A percentile compares a stretch with the other conserved stretches of the same genome.
These are phyloP conservation scores for Drosophila leontia DNA, from an alignment of 1,140 invertebrate species.

Conservation along the genomic window DNA sequence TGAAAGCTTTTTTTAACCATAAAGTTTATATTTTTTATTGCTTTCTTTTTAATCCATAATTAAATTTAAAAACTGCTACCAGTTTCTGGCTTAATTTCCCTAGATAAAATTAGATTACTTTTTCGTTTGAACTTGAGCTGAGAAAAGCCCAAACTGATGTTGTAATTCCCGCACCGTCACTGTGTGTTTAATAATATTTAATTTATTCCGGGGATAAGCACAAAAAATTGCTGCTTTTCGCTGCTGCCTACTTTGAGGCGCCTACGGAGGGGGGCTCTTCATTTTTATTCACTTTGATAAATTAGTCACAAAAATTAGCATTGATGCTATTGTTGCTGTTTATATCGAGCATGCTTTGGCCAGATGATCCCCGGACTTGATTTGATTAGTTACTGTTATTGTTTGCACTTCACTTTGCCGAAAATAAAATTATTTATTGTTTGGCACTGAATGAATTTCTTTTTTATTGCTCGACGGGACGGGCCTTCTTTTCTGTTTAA, in stretches of 20 bases:
- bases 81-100: neutral
- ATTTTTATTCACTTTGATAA: conserved; percentile 12
- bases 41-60: neutral
- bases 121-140: neutral
- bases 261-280: neutral
- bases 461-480: conserved; percentile 3
- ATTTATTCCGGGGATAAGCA: conserved; percentile 18
- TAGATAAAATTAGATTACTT: neutral
- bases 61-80: neutral
- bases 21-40: neutral
- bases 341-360: conserved; percentile 23
- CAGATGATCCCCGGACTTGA: conserved; percentile 25
- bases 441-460: neutral
- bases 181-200: conserved; percentile 4
- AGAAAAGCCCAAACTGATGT: neutral
- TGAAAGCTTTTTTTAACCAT: too few relatives aligned
- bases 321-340: conserved; percentile 14
- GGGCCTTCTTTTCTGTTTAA: conserved; percentile 26
- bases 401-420: conserved; percentile 31
- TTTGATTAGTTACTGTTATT: conserved; percentile 20
- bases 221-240: conserved; percentile 1
- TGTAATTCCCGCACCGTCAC: conserved; percentile 7
- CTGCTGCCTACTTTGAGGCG: conserved; percentile 47
- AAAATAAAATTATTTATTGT: conserved; percentile 12
- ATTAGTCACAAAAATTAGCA: conserved; percentile 48